Conservation (phyloP, 2,797 vertebrate species). For the Threskiornis aethiopicus region DNA sequence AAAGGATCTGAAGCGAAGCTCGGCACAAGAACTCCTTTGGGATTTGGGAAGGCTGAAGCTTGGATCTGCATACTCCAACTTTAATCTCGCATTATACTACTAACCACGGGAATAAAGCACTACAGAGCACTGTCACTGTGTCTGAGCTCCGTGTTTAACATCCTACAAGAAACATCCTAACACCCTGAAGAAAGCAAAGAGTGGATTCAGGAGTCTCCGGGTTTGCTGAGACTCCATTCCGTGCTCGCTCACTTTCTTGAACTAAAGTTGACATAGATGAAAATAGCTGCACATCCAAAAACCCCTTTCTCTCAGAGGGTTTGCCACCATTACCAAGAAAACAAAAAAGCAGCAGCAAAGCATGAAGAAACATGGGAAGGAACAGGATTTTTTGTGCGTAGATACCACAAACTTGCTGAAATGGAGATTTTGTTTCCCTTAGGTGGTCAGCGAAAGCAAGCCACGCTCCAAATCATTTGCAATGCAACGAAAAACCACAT, state of each 20-base stretch:
- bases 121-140: neutral
- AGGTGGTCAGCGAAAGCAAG: neutral
- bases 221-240: neutral
- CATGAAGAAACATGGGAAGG: accelerated
- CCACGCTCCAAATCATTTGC: neutral
- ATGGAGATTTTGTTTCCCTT: neutral
- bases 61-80: neutral
- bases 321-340: neutral
- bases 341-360: neutral
- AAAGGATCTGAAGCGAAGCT: neutral
- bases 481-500: neutral
- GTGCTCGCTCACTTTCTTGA: neutral
- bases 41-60: neutral
- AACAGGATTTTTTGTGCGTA: neutral
- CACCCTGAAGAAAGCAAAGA: neutral
- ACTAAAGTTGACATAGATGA: neutral
- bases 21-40: neutral
- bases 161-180: neutral
- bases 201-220: neutral
- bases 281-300: neutral
- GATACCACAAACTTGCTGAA: neutral
- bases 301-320: neutral
- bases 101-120: neutral
- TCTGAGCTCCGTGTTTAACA: accelerated
- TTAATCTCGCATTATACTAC: neutral